Percentiles rank a stretch among this genome's conserved stretches.
Conservation (phyloP, 2,888 invertebrate species). For the Caradrina kadenii region DNA sequence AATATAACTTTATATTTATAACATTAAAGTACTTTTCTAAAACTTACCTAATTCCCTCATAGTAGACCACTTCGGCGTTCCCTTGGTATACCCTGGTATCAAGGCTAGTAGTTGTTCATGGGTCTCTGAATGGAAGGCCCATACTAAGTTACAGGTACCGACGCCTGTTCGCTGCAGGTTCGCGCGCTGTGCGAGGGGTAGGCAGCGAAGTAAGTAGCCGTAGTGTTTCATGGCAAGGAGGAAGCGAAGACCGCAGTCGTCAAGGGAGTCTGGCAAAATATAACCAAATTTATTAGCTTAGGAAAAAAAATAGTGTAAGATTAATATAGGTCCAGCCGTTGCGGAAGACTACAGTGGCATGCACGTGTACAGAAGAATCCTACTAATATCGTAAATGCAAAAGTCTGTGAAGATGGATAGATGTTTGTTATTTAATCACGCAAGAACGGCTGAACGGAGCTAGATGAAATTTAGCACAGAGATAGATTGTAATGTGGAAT, state of each 20-base stretch:
- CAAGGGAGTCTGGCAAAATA: conserved; percentile 93
- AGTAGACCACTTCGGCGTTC: conserved; percentile 96
- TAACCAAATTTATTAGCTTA: too few relatives aligned
- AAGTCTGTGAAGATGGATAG: too few relatives aligned
- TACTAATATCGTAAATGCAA: too few relatives aligned
- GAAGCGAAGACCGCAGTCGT: conserved; percentile 99
- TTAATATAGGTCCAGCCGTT: too few relatives aligned
- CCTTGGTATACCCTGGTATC: conserved; percentile 96
- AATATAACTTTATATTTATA: too few relatives aligned
- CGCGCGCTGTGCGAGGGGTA: conserved; percentile 97
- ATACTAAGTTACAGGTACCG: conserved; percentile 97
- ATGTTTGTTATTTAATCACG: too few relatives aligned
- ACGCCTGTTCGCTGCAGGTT: conserved; percentile 96
- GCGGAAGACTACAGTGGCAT: too few relatives aligned
- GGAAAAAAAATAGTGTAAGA: too few relatives aligned
- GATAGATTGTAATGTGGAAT: too few relatives aligned
- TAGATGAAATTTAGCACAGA: too few relatives aligned
- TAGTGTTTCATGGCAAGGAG: conserved; percentile 99
- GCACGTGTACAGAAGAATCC: too few relatives aligned
- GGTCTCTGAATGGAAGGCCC: conserved; percentile 99
- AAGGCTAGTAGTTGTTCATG: conserved; percentile 98
- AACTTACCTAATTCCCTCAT: conserved; percentile 95
- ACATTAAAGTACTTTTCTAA: background rate
- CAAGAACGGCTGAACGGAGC: too few relatives aligned
- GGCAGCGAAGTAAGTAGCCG: conserved; percentile 97